Evolutionary conservation across 2,888 invertebrate genomes (phyloP), one percentile per base, ranked within the genome.

Genomic region (Teinopalpus imperialis): DNA sequence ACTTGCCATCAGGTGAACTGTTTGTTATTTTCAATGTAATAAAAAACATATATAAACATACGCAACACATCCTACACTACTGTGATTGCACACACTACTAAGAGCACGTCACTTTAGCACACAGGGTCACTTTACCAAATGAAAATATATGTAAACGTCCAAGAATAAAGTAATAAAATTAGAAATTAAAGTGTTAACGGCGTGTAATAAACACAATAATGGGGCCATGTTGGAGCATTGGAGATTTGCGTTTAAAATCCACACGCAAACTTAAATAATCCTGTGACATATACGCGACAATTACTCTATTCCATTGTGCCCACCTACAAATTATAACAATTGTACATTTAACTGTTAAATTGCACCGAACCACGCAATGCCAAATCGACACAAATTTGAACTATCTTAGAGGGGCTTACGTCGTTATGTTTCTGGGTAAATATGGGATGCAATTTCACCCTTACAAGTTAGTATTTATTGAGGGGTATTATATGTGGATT

Each of bases 401-500:
- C 16, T 31, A 29, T 18, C 12, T 26, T 29, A 31, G 31, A 35
- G 4, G 14, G 7, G 49, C 39, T 54, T 75, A 56, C 18, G 57
- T 27, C 64, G 3, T 73, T 73, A 62, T 57, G 20, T 13, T 53
- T 34, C 42, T 43, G 41, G 12, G 13, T 13, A n/a, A 21, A 18
- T 9, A 14, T 5, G 20, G 24, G 62, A 65, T 68, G 62, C 53
- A 56, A 57, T 53, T 52, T 48, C 68, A 55, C 69, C 75, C 74
- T 67, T 63, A 63, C 16, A 62, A 63, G 73, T 80, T 80, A 79
- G 83, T 81, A 81, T 79, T 81, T 81, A 79, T 80, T 78, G 79
- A 71, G 74, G 80, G 79, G 74, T 56, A 74, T 81, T 77, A 74
- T 72, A 73, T 77, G 74, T 67, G 72, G 60, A 72, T 69, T 66